Evolutionary conservation across 2,797 vertebrate genomes (phyloP), one percentile per base, ranked within the genome.

Genomic region (Sus cebifrons): DNA sequence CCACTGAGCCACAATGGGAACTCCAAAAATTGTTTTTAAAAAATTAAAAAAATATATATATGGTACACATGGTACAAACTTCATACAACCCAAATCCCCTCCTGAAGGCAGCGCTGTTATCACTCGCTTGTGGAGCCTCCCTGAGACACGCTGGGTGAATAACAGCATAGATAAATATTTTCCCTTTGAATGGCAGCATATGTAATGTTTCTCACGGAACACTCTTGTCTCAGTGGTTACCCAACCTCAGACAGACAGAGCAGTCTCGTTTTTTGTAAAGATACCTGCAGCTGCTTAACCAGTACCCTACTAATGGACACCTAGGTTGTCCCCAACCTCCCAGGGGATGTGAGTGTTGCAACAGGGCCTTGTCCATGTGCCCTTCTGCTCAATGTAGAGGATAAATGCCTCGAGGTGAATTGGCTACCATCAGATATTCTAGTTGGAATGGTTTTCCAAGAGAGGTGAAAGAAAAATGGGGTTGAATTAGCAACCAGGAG

Each of bases 331-430:
- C 56, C 52, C 25, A 25, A 21, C 27, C 49, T 78, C 10, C 0
- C 29, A 49, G 44, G 20, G 10, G 32, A 29, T 0, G 25, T 3
- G 9, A n/a, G 44, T 32, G 65, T 44, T 54, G n/a, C 54, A 32
- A n/a, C 3, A 1, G 25, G 16, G 40, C 29, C 64, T 0, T 5
- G 15, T 10, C 77, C 52, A 9, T 0, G 0, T 29, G 81, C 49
- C 5, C 62, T 32, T 1, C 3, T 64, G 64, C 64, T 70, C 62
- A 1, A 1, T 1, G 21, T 21, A 14, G 27, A n/a, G 36, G 16
- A n/a, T 32, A 23, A 29, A 40, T 4, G 40, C 23, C 36, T 71
- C 13, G 0, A 17, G 12, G 64, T 12, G 54, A 52, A 78, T 2
- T 23, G 65, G 54, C 18, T 52, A 17, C 9, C 9, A 65, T 10